Evolutionary conservation across 2,797 vertebrate genomes (phyloP).

Genomic region (Pseudotriccus pelzelni): DNA sequence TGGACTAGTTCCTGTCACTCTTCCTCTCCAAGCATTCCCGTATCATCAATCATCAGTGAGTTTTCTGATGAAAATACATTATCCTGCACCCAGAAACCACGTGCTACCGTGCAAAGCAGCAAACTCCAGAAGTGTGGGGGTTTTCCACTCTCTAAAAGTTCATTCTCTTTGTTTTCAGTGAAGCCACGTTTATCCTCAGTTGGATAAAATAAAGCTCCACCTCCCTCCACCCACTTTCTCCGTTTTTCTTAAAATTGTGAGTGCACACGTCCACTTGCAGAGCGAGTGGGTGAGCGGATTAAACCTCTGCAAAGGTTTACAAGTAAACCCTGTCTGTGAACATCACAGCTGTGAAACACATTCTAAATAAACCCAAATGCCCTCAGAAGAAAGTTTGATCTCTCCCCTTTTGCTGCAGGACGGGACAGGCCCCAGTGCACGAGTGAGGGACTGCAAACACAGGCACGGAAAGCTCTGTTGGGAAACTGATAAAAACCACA

Average conservation of each 20-base stretch:
- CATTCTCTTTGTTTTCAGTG: not conserved
- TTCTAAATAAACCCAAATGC: constrained; percentile 18
- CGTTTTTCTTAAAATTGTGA: not conserved
- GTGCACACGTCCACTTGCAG: not conserved
- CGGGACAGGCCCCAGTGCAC: not conserved
- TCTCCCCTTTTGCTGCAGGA: not conserved
- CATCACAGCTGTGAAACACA: not conserved
- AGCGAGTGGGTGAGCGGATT: not conserved
- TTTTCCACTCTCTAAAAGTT: not conserved
- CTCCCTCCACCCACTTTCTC: not conserved
- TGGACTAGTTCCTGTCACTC: not conserved
- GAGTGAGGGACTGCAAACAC: not conserved
- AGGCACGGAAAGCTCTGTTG: not conserved
- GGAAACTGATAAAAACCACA: not conserved
- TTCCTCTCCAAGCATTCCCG: not conserved
- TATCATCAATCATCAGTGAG: not conserved
- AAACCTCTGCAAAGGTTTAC: too few relatives aligned
- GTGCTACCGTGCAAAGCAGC: not conserved
- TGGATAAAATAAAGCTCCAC: not conserved
- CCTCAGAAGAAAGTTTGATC: not conserved
- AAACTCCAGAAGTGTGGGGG: rapidly evolving
- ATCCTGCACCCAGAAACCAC: not conserved
- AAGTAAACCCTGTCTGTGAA: not conserved
- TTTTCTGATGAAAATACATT: not conserved
- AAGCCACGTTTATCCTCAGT: not conserved